Percentiles rank a stretch among this genome's conserved stretches.
These are phyloP conservation scores for Heliconius congener DNA, from an alignment of 1,140 invertebrate species.

Conservation along the genomic window DNA sequence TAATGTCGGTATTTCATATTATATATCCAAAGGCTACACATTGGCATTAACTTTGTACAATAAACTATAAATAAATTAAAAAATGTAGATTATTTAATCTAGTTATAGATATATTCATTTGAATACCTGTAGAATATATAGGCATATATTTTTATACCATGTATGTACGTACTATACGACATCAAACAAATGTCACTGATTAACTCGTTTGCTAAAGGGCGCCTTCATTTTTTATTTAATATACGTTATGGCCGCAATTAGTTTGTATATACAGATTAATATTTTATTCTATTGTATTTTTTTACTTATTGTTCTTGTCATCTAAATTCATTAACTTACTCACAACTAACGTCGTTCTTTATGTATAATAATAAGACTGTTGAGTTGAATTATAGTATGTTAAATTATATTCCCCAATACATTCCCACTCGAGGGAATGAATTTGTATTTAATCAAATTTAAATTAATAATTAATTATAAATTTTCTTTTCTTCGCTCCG, in stretches of 20 bases:
- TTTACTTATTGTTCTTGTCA: neutral
- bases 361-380: no score
- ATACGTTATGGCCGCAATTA: no score
- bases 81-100: neutral
- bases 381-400: no score
- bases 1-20: neutral
- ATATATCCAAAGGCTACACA: neutral
- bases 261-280: neutral
- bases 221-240: neutral
- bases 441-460: no score
- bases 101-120: neutral
- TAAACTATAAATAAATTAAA: neutral
- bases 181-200: constrained; percentile 6
- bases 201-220: neutral
- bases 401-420: no score
- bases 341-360: neutral
- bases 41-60: neutral
- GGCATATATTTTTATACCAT: neutral
- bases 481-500: no score
- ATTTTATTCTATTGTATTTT: neutral
- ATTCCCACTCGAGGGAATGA: no score
- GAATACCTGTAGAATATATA: no score
- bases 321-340: no score
- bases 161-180: neutral
- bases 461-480: no score